Conservation (phyloP, 2,797 vertebrate genomes). For the Argyrosomus regius region DNA sequence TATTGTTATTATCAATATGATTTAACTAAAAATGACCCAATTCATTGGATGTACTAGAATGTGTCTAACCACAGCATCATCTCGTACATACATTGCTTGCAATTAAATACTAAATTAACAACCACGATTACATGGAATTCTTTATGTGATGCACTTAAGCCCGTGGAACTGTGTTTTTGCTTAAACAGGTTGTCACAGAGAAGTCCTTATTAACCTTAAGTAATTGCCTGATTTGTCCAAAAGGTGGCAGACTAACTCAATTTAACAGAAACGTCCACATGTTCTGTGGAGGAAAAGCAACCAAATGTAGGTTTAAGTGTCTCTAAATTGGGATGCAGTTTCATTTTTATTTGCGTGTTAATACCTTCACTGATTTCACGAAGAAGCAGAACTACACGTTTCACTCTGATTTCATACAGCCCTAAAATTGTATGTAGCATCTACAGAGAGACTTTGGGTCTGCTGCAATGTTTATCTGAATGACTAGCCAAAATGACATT, state of each 20-base stretch:
- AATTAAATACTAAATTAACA: neutral
- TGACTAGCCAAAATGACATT: too few species aligned
- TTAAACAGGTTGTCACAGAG: neutral
- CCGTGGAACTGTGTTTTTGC: neutral
- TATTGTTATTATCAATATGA: neutral
- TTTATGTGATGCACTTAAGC: neutral
- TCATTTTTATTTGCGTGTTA: neutral
- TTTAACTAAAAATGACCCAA: neutral
- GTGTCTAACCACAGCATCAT: neutral
- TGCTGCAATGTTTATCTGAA: too few species aligned
- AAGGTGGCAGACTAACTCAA: constrained; percentile 57
- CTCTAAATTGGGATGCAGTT: neutral
- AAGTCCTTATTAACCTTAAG: neutral
- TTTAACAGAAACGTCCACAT: neutral
- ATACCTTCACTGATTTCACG: neutral
- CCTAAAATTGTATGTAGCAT: neutral
- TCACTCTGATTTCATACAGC: neutral
- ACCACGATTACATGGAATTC: neutral
- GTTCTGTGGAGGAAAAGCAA: neutral
- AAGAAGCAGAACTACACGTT: neutral
- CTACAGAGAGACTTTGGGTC: neutral
- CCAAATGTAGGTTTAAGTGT: neutral
- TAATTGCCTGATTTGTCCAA: constrained; percentile 34
- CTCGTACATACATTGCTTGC: too few species aligned
- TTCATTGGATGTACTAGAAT: neutral